These are phyloP conservation scores for Tonatia bakeri DNA, from an alignment of 2,113 vertebrate genomes.

Conservation along the genomic window DNA sequence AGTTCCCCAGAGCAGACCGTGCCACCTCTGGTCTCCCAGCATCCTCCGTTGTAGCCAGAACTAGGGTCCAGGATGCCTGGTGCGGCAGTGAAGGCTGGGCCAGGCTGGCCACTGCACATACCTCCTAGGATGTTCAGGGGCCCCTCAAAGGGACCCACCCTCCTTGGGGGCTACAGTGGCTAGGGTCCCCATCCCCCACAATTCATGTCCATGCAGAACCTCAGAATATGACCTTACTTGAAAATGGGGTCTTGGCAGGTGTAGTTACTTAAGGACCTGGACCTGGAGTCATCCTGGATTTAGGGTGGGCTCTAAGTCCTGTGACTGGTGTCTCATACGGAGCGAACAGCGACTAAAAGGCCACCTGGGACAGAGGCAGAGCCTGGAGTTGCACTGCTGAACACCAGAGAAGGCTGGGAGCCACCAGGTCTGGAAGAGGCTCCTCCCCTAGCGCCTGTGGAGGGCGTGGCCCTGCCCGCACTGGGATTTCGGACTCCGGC, in stretches of 20 bases:
- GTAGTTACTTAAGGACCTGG: not conserved
- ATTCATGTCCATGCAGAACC: not conserved
- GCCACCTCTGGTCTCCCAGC: not conserved
- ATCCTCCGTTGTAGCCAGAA: not conserved
- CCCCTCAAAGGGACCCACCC: not conserved
- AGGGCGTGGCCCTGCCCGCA: not conserved
- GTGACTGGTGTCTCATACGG: not conserved
- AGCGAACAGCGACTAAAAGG: not conserved
- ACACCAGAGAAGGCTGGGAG: rapidly evolving
- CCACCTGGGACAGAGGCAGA: not conserved
- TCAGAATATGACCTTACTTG: not conserved
- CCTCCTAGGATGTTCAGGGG: not conserved
- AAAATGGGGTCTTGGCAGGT: not conserved
- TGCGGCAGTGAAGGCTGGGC: not conserved
- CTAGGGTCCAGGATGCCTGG: not conserved
- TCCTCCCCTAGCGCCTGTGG: not conserved
- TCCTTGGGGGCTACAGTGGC: not conserved
- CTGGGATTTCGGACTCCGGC: not conserved
- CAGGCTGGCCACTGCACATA: not conserved
- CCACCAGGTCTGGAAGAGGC: not conserved
- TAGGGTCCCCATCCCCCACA: rapidly evolving
- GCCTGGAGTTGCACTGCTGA: not conserved
- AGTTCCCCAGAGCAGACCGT: not conserved
- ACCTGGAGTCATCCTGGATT: not conserved
- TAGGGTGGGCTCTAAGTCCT: not conserved